A percentile compares a stretch with the other conserved stretches of the same genome.
phyloP scores from a whole-genome alignment of 2,797 vertebrate genomes.

The Aulostomus chinensis region DNA sequence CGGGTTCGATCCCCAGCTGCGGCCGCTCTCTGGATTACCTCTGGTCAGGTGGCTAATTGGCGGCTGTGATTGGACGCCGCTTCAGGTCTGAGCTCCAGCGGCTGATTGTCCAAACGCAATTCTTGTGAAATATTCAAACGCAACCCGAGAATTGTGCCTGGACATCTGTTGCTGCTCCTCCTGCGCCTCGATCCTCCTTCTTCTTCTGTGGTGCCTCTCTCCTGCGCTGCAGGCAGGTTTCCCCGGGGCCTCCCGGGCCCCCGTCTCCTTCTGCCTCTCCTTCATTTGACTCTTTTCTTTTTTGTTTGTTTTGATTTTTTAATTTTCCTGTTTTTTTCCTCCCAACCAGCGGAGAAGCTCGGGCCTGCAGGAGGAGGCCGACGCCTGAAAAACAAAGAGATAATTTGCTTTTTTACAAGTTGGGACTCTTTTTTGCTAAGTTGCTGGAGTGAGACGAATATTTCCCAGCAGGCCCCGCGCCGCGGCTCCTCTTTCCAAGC shows the following conservation, averaged over 20 bases:
- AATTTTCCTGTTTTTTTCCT: too few species aligned
- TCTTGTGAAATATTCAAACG: conserved; percentile 85
- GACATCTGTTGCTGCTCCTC: conserved; percentile 97
- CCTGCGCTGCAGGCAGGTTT: too few species aligned
- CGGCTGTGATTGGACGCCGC: conserved; percentile 36
- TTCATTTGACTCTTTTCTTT: too few species aligned
- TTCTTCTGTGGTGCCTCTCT: too few species aligned
- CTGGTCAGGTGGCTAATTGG: conserved; percentile 29
- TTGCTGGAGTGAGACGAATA: conserved; percentile 54
- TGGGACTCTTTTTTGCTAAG: conserved; percentile 34
- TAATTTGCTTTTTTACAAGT: conserved; percentile 44
- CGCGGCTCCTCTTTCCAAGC: conserved; percentile 30
- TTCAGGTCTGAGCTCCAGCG: conserved; percentile 59
- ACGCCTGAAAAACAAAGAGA: conserved; percentile 7
- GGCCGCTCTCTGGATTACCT: conserved; percentile 1
- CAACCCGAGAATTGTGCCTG: conserved; percentile 98
- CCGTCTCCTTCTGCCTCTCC: too few species aligned
- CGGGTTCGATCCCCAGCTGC: too few species aligned
- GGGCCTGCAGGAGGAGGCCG: conserved; percentile 26
- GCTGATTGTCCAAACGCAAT: conserved; percentile 97
- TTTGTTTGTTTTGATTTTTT: too few species aligned
- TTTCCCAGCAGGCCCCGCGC: conserved; percentile 27
- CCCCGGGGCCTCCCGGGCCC: too few species aligned
- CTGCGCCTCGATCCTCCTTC: too few species aligned
- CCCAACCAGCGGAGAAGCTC: too few species aligned